Base-by-base conservation (phyloP, 2,888 invertebrate genomes). In the Allophyes oxyacanthae region DNA sequence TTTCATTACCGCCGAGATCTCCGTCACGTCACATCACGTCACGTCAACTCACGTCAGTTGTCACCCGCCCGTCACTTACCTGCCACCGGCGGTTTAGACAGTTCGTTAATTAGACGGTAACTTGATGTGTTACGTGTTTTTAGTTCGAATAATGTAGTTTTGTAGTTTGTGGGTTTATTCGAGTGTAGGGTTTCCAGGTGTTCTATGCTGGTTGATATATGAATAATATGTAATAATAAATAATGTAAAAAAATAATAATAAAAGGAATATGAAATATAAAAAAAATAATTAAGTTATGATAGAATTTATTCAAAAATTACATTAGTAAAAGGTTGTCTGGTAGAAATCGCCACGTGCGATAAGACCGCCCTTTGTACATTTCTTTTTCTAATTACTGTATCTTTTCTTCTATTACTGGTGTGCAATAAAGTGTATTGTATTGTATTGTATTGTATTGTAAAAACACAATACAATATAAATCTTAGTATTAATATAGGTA, bases 51-150 rank as follows among this genome's bases (percentile, higher is more conserved):
- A 65, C 75, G 77, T 78, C 78, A 80, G 69, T 72, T 77, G 80
- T 78, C 82, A 78, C 77, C 69, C 65, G 71, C 33, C 71, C 72
- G 87, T 87, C 88, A 84, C 73, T 88, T 85, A 89, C 87, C 89
- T 90, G 90, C 84, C 90, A 88, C 77, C 80, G 69, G 66, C 71
- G 77, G 78, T 80, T 84, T 81, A 81, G 89, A 90, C 88, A 86
- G 85, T 87, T 86, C 81, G 89, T 91, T 93, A 92, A 93, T 92
- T 91, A 92, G 90, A 87, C 83, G 85, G 88, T 87, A 86, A 86
- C 85, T 78, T 84, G 83, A 83, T 79, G 75, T 75, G 64, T 52
- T 66, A 70, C 73, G 57, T 50, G 70, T 73, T 79, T 68, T 68
- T 69, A 70, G 66, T 67, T 62, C 32, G 52, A 38, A 33, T 66